Conservation (phyloP, 2,113 vertebrate species). For the Puntigrus tetrazona region DNA sequence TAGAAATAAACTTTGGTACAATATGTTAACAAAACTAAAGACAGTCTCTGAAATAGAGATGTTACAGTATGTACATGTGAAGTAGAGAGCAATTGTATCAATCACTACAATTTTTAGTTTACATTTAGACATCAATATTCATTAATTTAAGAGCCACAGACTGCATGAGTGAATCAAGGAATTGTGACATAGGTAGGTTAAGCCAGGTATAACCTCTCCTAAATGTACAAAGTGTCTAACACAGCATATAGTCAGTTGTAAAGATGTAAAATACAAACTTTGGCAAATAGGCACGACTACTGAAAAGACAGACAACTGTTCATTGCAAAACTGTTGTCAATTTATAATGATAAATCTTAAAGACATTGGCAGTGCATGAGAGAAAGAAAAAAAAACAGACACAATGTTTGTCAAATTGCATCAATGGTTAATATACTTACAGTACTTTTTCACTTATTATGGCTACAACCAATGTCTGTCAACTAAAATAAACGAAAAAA, state of each 20-base stretch:
- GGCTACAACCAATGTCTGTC: constrained; percentile 15
- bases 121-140: constrained; percentile 79
- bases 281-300: constrained; percentile 72
- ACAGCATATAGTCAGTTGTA: constrained; percentile 10
- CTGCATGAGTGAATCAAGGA: constrained; percentile 65
- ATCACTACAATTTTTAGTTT: constrained; percentile 77
- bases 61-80: constrained; percentile 78
- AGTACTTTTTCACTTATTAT: constrained; percentile 3
- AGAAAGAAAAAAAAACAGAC: constrained; percentile 14
- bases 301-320: constrained; percentile 62
- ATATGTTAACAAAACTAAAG: constrained; percentile 84
- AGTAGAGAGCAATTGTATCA: constrained; percentile 71
- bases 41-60: constrained; percentile 83
- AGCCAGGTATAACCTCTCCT: constrained; percentile 21
- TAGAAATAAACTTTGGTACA: constrained; percentile 92
- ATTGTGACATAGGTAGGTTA: constrained; percentile 36
- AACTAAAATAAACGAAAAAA: constrained; percentile 17
- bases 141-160: constrained; percentile 68
- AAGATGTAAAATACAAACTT: constrained; percentile 63
- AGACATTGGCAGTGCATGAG: constrained; percentile 69
- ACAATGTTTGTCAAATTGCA: neutral
- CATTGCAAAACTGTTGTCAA: constrained; percentile 43
- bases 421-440: constrained; percentile 13
- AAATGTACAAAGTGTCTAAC: constrained; percentile 33
- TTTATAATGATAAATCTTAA: constrained; percentile 52